Evolutionary conservation across 2,888 invertebrate genomes (phyloP), one percentile per base, ranked within the genome.

Genomic region (Linnaemya tessellans): DNA sequence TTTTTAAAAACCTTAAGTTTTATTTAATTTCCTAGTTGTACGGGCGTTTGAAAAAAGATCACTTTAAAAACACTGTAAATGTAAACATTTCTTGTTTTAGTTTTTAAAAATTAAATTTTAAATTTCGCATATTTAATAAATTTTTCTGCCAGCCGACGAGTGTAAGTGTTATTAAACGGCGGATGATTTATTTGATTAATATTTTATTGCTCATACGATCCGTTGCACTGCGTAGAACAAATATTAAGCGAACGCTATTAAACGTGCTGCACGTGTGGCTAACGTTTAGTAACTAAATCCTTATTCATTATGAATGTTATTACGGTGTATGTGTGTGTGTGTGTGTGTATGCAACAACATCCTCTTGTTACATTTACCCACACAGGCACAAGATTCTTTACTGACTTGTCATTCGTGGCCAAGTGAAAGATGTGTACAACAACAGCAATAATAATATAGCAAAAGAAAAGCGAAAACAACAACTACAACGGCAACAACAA

Each of bases 271-370:
- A 89, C 90, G 90, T 89, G 89, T 88, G 91, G 87, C 91, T 89
- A 91, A 89, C 89, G 89, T 90, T 88, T 89, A 90, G 88, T 88
- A 89, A 91, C 91, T 91, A 89, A 91, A 89, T 86, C 83, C 86
- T 83, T 80, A 74, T 68, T 56, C 60, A 79, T 71, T 78, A 70
- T 49, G 35, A 73, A 70, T 75, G 67, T 74, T 70, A 41, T 81
- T 78, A 46, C 8, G 22, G 58, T 74, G 51, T 43, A 20, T 67
- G 71, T 73, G 58, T 35, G 2, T 10, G 41, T 20, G 22, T 49
- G 18, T 64, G 56, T 49, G 8, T 8, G 68, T 46, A 25, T 80
- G 80, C 84, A 80, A 77, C 80, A 80, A 74, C 79, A 84, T 62
- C 73, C 84, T 30, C 30, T 81, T 81, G 49, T 43, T 58, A 71